Conservation (phyloP, 2,888 invertebrate genomes). For the Minunthozetes semirufus region DNA sequence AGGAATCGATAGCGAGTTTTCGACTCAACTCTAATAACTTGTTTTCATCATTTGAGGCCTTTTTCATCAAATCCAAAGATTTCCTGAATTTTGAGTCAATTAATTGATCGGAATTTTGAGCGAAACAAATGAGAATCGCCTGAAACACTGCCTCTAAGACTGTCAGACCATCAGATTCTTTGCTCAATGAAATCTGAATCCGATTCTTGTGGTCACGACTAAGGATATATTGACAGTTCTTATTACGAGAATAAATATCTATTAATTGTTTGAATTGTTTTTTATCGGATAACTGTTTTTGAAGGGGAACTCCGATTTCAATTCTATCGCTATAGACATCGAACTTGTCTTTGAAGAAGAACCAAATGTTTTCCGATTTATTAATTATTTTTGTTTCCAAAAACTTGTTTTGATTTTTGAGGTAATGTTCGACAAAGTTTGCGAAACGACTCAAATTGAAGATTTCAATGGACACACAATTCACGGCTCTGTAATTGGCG, state of each 20-base stretch:
- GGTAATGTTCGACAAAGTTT: conserved; percentile 62
- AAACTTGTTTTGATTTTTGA: conserved; percentile 57
- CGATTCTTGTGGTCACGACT: neutral
- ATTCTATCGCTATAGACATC: neutral
- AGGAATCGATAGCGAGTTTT: neutral
- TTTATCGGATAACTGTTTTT: neutral
- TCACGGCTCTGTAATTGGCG: conserved; percentile 81
- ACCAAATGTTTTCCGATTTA: conserved; percentile 60
- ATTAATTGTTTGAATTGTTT: conserved; percentile 7
- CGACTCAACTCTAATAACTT: neutral
- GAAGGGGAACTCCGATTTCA: conserved; percentile 15
- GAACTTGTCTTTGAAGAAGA: conserved; percentile 3
- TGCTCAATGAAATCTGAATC: conserved; percentile 32
- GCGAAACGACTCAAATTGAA: conserved; percentile 73
- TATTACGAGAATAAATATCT: conserved; percentile 22
- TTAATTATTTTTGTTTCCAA: conserved; percentile 61
- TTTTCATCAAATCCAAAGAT: neutral
- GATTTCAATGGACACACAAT: conserved; percentile 66
- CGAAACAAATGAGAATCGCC: conserved; percentile 16
- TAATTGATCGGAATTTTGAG: neutral
- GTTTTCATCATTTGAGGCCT: neutral
- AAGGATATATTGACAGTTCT: conserved; percentile 34
- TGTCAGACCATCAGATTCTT: conserved; percentile 29
- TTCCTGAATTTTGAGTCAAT: neutral
- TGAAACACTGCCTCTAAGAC: conserved; percentile 39